These are phyloP conservation scores for Sinocyclocheilus maitianheensis DNA, from an alignment of 2,113 vertebrate genomes.

Conservation along the genomic window DNA sequence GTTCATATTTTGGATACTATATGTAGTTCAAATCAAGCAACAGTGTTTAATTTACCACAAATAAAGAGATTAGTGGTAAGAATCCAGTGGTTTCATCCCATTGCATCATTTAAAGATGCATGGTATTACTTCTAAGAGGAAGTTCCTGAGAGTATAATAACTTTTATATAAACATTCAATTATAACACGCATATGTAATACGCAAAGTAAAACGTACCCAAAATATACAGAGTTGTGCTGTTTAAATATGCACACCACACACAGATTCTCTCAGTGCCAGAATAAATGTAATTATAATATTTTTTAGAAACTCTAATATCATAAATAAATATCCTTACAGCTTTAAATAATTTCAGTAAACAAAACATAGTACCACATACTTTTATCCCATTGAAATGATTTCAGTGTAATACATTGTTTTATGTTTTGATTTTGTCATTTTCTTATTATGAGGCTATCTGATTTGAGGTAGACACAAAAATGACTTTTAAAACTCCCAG, in stretches of 20 bases:
- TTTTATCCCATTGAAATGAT: not conserved
- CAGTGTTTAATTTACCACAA: not conserved
- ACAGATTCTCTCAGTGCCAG: slow-evolving; percentile 39
- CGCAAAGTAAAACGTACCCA: not conserved
- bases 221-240: slow-evolving; percentile 17
- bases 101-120: slow-evolving; percentile 31
- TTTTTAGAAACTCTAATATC: not conserved
- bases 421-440: not conserved
- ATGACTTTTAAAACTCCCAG: not conserved
- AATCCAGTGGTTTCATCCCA: slow-evolving; percentile 15
- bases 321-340: slow-evolving; percentile 43
- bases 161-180: slow-evolving; percentile 1
- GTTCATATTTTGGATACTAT: not conserved
- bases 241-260: slow-evolving; percentile 43
- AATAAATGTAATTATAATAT: slow-evolving; percentile 35
- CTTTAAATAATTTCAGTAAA: slow-evolving; percentile 33
- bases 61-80: slow-evolving; percentile 23
- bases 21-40: slow-evolving; percentile 23
- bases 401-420: slow-evolving; percentile 6
- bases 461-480: slow-evolving; percentile 29
- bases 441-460: not conserved
- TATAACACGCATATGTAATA: not conserved
- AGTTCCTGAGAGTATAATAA: slow-evolving; percentile 48
- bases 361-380: slow-evolving; percentile 25
- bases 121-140: not conserved